Base-by-base conservation (phyloP, 2,113 vertebrate genomes). In the Trochalopteron elliotii region DNA sequence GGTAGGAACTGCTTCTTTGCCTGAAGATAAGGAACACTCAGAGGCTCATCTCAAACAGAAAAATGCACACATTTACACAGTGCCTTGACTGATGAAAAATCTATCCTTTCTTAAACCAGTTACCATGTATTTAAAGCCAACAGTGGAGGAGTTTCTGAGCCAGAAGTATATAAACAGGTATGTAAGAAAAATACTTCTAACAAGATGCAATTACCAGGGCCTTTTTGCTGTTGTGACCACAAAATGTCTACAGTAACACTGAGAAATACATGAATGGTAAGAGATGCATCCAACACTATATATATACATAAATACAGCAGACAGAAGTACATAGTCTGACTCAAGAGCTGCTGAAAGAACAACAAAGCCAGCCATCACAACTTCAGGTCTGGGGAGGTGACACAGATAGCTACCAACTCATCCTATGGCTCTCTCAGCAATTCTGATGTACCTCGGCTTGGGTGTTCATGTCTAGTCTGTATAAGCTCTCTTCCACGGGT, bases 21-120 rank as follows among this genome's bases (percentile, higher is more conserved):
- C 82, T 93, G 68, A 90, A 91, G 89, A 89, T 91, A 79, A 89
- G 33, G 42, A 95, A 80, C 40, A 70, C 17, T 87, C 28, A 68
- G 10, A 75, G 18, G 31, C 57, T 90, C 68, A 65, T 72, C n/a
- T 87, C 49, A 88, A 93, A 85, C 42, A 77, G 63, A 76, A 89
- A 75, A 96, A 71, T 12, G 33, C 52, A 92, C 35, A 63, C 11
- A 44, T 77, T 86, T 67, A 72, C 28, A 72, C 22, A 55, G 40
- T 35, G 17, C 12, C 33, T 60, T 23, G 37, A 40, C 37, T 22
- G 57, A 83, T 72, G n/a, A 85, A 93, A 95, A 94, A 79, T 18
- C 37, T 27, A 10, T 12, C 37, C 21, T 83, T 87, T 83, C 87
- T 93, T 56, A 52, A 63, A 68, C 40, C 15, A 71, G 25, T 40